Conservation (phyloP, 2,797 vertebrate species). For the Gallinago nigripennis region DNA sequence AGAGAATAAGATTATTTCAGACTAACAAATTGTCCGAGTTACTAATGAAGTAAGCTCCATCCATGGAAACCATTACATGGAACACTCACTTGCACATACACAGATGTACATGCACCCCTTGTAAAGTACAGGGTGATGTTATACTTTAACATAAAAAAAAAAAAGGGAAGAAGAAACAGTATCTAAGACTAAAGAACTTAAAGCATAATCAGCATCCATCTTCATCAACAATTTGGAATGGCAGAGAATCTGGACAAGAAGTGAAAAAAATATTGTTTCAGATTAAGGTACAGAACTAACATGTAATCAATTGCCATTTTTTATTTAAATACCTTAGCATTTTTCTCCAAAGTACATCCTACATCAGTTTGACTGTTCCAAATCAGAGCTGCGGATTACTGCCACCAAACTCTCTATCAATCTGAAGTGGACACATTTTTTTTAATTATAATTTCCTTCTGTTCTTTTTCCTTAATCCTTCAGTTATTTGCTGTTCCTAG, state of each 20-base stretch:
- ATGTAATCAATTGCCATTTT: background rate
- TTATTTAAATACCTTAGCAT: background rate
- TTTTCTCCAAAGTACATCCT: background rate
- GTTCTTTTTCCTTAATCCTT: background rate
- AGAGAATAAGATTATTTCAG: background rate
- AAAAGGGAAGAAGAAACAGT: background rate
- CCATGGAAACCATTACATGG: background rate
- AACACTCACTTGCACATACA: background rate
- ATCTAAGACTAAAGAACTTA: background rate
- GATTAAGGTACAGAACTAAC: background rate
- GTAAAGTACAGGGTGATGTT: background rate
- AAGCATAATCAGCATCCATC: background rate
- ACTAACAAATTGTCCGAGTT: background rate
- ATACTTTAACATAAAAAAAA: background rate
- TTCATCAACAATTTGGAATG: background rate
- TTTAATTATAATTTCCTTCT: background rate
- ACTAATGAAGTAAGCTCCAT: background rate
- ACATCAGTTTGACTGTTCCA: background rate
- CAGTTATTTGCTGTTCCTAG: background rate
- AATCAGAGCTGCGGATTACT: background rate
- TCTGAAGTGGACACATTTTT: background rate
- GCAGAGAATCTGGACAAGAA: background rate
- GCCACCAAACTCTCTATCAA: background rate
- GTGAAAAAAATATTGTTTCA: background rate
- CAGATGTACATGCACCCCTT: accelerated